Base-by-base conservation (phyloP, 2,888 invertebrate species). In the Steinernema scapterisci region DNA sequence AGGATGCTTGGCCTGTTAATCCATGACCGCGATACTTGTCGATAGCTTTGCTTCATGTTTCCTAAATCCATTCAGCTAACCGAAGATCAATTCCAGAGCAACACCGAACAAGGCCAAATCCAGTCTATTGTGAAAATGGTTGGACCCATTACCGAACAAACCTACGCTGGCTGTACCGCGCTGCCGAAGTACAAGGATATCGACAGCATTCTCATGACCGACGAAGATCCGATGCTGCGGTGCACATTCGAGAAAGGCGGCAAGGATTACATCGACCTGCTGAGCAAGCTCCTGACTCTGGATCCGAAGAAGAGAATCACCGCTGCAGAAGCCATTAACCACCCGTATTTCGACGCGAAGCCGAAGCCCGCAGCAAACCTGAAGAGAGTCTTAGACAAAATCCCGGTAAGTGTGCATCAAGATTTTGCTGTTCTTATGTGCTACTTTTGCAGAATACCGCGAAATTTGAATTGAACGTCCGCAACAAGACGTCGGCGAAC, bases 341-440 rank as follows among this genome's bases (percentile, higher is more conserved):
- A 99, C 87, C 95, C 96, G 88, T 99, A 97, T 90, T 99, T 99
- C 90, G 99, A 95, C 95, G 93, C 93, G 5, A 95, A 96, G 88
- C 97, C 99, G 0, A 93, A 95, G 93, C 96, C 97, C 0, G 78
- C 79, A 21, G 89, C 88, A 11, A 89, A 89, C 75, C 83, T 90
- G 70, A 85, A 82, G 16, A 85, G 85, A 54, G 75, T 84, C 44
- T 81, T 84, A n/a, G 23, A 19, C 9, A 48, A 25, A 23, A 19
- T 25, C 7, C 13, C 71, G 44, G 76, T 70, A 13, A 81, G 81
- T 7, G 74, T 83, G 74, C n/a, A n/a, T n/a, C n/a, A n/a, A 38
- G 38, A 9, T 38, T 38, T 38, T 9, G 9, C 3, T 85, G 83
- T 79, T 85, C 85, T 74, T 85, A 78, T 76, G 85, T 84, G 21